Conservation (phyloP, 2,888 invertebrate species). For the Eucera pruinosa region DNA sequence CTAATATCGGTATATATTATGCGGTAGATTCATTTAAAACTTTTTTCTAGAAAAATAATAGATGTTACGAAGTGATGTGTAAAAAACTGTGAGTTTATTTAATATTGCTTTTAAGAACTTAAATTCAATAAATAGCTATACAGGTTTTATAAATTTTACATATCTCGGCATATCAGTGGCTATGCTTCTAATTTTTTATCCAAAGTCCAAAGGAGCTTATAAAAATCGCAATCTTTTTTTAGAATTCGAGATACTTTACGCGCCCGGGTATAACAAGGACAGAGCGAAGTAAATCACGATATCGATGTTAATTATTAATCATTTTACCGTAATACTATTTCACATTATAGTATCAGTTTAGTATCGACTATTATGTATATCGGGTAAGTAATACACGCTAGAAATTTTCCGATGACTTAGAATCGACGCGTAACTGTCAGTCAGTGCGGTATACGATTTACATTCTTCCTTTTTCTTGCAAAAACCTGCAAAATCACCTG, state of each 20-base stretch:
- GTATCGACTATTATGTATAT: constrained; percentile 58
- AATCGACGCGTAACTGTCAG: constrained; percentile 78
- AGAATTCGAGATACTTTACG: constrained; percentile 33
- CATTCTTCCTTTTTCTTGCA: constrained; percentile 58
- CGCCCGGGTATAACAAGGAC: constrained; percentile 15
- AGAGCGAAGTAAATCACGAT: constrained; percentile 27
- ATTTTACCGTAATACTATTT: constrained; percentile 63
- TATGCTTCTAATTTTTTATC: constrained; percentile 14
- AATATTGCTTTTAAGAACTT: constrained; percentile 55
- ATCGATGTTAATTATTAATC: constrained; percentile 48
- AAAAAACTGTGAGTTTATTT: constrained; percentile 62
- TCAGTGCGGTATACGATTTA: constrained; percentile 72
- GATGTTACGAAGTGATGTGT: constrained; percentile 48
- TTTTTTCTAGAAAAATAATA: constrained; percentile 10
- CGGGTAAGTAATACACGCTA: constrained; percentile 64
- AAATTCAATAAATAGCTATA: constrained; percentile 63
- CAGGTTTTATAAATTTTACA: constrained; percentile 32
- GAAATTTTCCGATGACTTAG: constrained; percentile 67
- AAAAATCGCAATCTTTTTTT: constrained; percentile 13
- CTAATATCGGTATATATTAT: constrained; percentile 22
- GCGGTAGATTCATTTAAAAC: constrained; percentile 3
- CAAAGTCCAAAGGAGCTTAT: constrained; percentile 3
- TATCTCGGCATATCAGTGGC: constrained; percentile 11
- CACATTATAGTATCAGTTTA: constrained; percentile 57
- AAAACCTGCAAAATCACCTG: constrained; percentile 69